These are phyloP conservation scores for Condylura cristata DNA, from an alignment of 2,113 vertebrate genomes.

Conservation along the genomic window DNA sequence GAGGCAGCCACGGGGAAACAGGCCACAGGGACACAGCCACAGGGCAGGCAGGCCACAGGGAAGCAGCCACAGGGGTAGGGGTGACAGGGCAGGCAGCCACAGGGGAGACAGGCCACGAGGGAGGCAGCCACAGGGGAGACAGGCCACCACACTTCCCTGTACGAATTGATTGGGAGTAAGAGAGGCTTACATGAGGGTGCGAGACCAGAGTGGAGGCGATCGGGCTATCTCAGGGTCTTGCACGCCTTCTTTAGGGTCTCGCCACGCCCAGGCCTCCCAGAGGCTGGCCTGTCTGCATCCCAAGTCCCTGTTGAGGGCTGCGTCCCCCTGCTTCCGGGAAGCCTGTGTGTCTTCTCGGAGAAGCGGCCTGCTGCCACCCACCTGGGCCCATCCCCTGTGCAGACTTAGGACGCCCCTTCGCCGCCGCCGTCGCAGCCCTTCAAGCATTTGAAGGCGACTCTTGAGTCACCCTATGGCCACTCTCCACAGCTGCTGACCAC, in stretches of 20 bases:
- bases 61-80: too few relatives aligned
- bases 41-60: too few relatives aligned
- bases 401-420: not conserved
- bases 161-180: too few relatives aligned
- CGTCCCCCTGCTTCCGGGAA: too few relatives aligned
- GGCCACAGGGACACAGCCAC: too few relatives aligned
- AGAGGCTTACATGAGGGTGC: not conserved
- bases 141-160: not conserved
- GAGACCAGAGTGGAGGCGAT: not conserved
- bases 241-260: not conserved
- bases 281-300: not conserved
- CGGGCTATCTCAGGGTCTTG: fast-evolving
- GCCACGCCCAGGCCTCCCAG: fast-evolving
- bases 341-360: not conserved
- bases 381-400: too few relatives aligned
- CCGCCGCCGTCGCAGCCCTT: not conserved
- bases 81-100: too few relatives aligned
- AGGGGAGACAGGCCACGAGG: too few relatives aligned
- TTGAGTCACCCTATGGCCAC: not conserved
- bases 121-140: too few relatives aligned
- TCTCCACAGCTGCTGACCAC: not conserved
- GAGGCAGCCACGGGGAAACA: too few relatives aligned
- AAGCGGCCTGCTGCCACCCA: not conserved
- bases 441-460: not conserved
- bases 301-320: not conserved